Percentiles rank a stretch among this genome's conserved stretches.
Conservation (phyloP, 2,888 invertebrate species). For the Thera obeliscata region DNA sequence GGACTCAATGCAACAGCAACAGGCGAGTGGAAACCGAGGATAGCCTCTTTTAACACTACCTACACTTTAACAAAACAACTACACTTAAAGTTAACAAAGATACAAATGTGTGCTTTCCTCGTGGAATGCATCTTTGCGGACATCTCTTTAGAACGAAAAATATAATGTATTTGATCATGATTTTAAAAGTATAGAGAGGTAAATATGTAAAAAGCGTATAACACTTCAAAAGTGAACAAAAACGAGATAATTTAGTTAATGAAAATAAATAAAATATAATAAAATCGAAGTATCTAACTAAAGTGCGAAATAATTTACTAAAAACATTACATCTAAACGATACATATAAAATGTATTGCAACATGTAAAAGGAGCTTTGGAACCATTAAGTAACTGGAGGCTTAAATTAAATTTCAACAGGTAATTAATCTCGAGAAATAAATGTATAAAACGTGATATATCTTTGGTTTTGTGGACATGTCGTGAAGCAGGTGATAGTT, state of each 20-base stretch:
- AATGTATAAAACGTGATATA: slow-evolving; percentile 77
- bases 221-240: slow-evolving; percentile 81
- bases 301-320: slow-evolving; percentile 84
- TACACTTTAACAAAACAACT: slow-evolving; percentile 70
- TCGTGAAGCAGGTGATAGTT: slow-evolving; percentile 63
- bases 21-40: slow-evolving; percentile 80
- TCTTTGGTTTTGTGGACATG: slow-evolving; percentile 79
- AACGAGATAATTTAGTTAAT: slow-evolving; percentile 75
- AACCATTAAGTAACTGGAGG: slow-evolving; percentile 75
- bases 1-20: slow-evolving; percentile 58
- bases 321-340: slow-evolving; percentile 79
- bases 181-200: slow-evolving; percentile 80
- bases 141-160: slow-evolving; percentile 70
- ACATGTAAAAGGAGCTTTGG: slow-evolving; percentile 81
- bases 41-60: slow-evolving; percentile 75
- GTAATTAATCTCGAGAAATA: slow-evolving; percentile 72
- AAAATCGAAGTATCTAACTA: slow-evolving; percentile 78
- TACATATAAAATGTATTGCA: slow-evolving; percentile 78
- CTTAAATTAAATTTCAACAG: slow-evolving; percentile 68
- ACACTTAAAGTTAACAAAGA: slow-evolving; percentile 74
- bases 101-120: slow-evolving; percentile 68
- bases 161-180: slow-evolving; percentile 80
- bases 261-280: slow-evolving; percentile 79
- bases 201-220: slow-evolving; percentile 78
- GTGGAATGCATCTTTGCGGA: slow-evolving; percentile 77